Evolutionary conservation across 2,113 vertebrate genomes (phyloP), one percentile per base, ranked within the genome.

Genomic region (Takifugu bimaculatus): DNA sequence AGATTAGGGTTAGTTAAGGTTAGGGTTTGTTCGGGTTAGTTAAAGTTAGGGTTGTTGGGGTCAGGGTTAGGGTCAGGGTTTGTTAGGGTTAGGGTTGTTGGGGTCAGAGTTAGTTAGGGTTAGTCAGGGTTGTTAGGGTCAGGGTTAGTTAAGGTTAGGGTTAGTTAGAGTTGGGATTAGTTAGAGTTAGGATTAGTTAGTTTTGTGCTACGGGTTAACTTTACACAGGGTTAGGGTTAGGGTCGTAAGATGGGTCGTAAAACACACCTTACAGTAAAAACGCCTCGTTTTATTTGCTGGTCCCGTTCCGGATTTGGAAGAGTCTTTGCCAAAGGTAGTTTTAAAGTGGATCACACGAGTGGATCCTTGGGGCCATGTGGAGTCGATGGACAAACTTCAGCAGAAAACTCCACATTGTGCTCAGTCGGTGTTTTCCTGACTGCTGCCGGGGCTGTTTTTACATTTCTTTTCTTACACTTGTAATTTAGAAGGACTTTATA

Each of bases 261-360:
- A 11, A 14, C 51, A 25, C 3, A 29, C 13, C 26, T 57, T 39
- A 52, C 60, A 67, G 49, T 73, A 27, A 75, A 78, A 57, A 75
- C 63, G 69, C 48, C 65, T 68, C 65, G 67, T 53, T 73, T 78
- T 82, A 79, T 82, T 85, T 78, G 43, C 65, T 2, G 32, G 69
- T 72, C 64, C 70, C 75, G 67, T 75, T 79, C 53, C 67, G 68
- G 68, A 56, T 72, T 87, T 80, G 84, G 81, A 87, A 85, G 77
- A 84, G 76, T 79, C 79, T 75, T 83, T 13, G 78, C 81, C 78
- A 84, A 77, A 72, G 87, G 86, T 84, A 77, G 57, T 78, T 82
- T 54, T 71, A 57, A 77, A 76, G 68, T 86, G 83, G 89, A 82
- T 88, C 79, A 76, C 72, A 83, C 20, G 20, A 20, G 78, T 85